phyloP scores from a whole-genome alignment of 2,113 vertebrate species.

The Potamarius usumacintae region DNA sequence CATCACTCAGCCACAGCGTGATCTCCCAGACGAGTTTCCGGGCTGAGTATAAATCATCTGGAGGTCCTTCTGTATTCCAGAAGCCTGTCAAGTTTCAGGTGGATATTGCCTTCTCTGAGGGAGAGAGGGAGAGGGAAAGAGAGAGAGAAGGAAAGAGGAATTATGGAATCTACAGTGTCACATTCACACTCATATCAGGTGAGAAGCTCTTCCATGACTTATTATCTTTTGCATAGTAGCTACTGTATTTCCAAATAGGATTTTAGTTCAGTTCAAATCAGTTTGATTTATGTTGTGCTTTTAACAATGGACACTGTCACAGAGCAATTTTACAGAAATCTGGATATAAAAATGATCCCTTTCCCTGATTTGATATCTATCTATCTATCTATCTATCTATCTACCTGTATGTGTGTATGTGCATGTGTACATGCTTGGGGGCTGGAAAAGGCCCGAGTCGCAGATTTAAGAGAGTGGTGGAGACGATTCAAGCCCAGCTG shows the following conservation, averaged over 20 bases:
- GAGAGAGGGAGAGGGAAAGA: slow-evolving; percentile 74
- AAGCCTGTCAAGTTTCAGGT: slow-evolving; percentile 93
- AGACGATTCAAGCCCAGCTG: slow-evolving; percentile 91
- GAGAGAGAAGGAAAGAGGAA: slow-evolving; percentile 79
- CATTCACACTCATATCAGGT: slow-evolving; percentile 91
- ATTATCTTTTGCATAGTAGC: background rate
- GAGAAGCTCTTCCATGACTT: background rate
- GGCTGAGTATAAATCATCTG: slow-evolving; percentile 89
- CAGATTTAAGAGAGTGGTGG: slow-evolving; percentile 89
- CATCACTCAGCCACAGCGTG: slow-evolving; percentile 93
- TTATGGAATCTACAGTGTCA: slow-evolving; percentile 88
- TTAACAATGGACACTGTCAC: background rate
- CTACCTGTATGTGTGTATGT: background rate
- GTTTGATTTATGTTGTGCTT: background rate
- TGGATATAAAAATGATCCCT: background rate
- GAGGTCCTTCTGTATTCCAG: slow-evolving; percentile 91
- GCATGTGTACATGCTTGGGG: slow-evolving; percentile 12
- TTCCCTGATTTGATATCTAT: background rate
- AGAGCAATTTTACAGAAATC: background rate
- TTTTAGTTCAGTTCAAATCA: background rate
- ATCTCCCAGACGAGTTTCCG: slow-evolving; percentile 92
- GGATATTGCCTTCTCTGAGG: slow-evolving; percentile 90
- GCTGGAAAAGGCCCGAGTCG: slow-evolving; percentile 82
- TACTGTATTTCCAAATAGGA: slow-evolving; percentile 1
- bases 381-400: background rate